These are phyloP conservation scores for Albula goreensis DNA, from an alignment of 2,113 vertebrate genomes.

Conservation along the genomic window DNA sequence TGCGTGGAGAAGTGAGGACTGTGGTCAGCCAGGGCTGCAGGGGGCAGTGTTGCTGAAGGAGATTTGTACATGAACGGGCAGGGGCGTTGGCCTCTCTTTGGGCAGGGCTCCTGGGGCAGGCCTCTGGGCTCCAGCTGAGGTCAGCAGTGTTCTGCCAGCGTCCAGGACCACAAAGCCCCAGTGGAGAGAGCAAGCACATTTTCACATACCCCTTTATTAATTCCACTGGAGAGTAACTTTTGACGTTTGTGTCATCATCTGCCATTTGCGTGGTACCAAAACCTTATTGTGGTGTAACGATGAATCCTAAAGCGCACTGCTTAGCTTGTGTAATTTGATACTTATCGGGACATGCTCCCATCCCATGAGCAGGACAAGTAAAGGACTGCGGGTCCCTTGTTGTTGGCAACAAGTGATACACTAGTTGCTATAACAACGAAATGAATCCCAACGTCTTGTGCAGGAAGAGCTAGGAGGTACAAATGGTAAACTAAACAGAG, in stretches of 20 bases:
- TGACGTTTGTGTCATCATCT: background rate
- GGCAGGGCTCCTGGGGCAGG: background rate
- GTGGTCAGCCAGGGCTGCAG: background rate
- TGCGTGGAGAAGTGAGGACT: background rate
- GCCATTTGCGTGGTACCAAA: background rate
- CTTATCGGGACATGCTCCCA: background rate
- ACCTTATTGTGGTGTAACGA: background rate
- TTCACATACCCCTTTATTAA: background rate
- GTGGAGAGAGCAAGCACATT: background rate
- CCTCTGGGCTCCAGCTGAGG: background rate
- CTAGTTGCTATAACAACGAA: background rate
- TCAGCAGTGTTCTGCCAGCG: background rate
- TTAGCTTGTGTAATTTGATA: background rate
- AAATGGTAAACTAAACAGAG: too few species aligned
- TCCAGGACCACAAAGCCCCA: too few species aligned
- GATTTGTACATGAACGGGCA: too few species aligned
- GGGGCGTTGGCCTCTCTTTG: background rate
- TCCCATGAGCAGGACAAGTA: background rate
- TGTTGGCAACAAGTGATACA: background rate
- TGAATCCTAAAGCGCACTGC: background rate
- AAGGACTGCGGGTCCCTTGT: background rate
- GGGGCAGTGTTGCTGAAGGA: background rate
- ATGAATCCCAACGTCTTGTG: too few species aligned
- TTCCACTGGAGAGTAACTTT: background rate
- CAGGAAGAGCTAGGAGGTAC: background rate